Evolutionary conservation across 23 tunicate species (phyloP), one percentile per base, ranked within the genome.

Genomic region (Halocynthia aurantium): DNA sequence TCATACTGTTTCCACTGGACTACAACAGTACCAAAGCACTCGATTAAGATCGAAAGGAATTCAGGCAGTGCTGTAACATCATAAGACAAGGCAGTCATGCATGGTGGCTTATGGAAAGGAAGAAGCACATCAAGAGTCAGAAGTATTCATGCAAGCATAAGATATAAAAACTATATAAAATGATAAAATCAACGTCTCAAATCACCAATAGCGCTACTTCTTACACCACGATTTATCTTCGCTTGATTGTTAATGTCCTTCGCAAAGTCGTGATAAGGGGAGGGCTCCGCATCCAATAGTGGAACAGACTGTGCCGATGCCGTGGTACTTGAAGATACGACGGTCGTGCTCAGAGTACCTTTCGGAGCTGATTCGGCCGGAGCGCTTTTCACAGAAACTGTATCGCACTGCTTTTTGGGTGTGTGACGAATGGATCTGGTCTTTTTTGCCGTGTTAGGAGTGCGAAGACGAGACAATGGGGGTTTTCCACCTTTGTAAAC

Each of bases 141-240:
- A 31, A 31, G 44, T 31, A 31, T 31, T 31, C 44, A 31, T 31
- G 44, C 44, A 31, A 31, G 44, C 44, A 31, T 31, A 31, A 31
- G 44, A 31, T 31, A 31, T 31, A 31, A 31, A 31, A 31, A 31
- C 44, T 31, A 31, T 31, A 31, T 31, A 31, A 31, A 31, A 31
- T 31, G 44, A 31, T 31, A 31, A 31, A 31, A 31, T 31, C 44
- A 31, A 31, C 75, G 54, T 70, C 55, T 70, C 11, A 70, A 50
- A 70, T 90, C 90, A 65, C 77, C 79, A 13, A 90, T 90, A 8
- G 97, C 97, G 67, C 97, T 90, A 81, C 97, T 90, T 6, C 97
- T 78, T 6, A 90, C 86, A 6, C 62, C 79, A 31, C 62, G 62
- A 40, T 85, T 85, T 58, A 72, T 82, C 69, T 72, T 77, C 7